phyloP scores from a whole-genome alignment of 1,140 invertebrate genomes.

The Scylla paramamosain region DNA sequence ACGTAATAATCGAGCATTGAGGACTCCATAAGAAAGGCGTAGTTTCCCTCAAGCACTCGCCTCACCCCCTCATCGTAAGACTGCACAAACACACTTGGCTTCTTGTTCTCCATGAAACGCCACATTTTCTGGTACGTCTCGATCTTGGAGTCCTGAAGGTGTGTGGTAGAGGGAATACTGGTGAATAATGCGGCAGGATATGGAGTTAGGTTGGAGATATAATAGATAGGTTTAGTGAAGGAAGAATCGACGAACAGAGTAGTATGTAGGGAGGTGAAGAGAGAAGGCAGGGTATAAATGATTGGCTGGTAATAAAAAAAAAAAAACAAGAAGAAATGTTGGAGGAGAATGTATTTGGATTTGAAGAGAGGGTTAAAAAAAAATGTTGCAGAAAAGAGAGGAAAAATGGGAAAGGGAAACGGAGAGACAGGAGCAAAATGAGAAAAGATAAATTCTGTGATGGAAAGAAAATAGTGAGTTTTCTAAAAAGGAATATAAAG shows the following conservation, averaged over 20 bases:
- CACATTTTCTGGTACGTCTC: constrained; percentile 94
- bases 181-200: background rate
- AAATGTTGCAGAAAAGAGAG: background rate
- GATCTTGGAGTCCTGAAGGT: constrained; percentile 88
- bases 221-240: background rate
- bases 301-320: background rate
- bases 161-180: background rate
- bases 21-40: constrained; percentile 97
- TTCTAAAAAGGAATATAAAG: background rate
- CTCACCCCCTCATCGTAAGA: constrained; percentile 89
- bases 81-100: constrained; percentile 86
- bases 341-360: too few relatives aligned
- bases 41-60: constrained; percentile 88
- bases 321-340: too few relatives aligned
- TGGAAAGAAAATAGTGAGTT: too few relatives aligned
- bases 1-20: constrained; percentile 94
- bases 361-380: background rate
- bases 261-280: background rate
- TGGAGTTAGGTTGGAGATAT: too few relatives aligned
- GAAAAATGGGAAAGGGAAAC: background rate
- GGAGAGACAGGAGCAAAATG: background rate
- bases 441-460: background rate
- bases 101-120: constrained; percentile 89
- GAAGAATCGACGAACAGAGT: background rate
- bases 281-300: background rate